Percentiles rank a stretch among this genome's conserved stretches.
Evolutionary conservation across 64 coral and sea anemone species (phyloP).

Genomic region (Pachyseris speciosa): DNA sequence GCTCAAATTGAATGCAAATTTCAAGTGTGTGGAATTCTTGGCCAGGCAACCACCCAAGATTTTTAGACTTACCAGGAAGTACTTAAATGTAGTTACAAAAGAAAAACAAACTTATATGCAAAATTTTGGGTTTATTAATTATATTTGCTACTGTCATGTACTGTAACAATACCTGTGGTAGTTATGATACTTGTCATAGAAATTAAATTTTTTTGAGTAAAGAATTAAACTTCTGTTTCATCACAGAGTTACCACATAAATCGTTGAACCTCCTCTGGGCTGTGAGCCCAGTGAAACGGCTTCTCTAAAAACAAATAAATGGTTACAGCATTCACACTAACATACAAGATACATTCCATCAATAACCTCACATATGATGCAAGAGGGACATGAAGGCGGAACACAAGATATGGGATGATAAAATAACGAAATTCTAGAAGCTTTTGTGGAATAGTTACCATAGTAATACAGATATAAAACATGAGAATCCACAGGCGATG

Average conservation of each 20-base stretch:
- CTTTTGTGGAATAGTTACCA: slow-evolving; percentile 83
- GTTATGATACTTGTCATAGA: no score
- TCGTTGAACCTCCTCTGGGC: slow-evolving; percentile 68
- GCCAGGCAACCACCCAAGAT: no score
- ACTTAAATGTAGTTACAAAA: no score
- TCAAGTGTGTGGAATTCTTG: no score
- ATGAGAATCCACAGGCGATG: slow-evolving; percentile 65
- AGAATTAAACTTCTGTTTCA: not conserved
- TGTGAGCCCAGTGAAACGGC: slow-evolving; percentile 74
- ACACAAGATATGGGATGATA: slow-evolving; percentile 89
- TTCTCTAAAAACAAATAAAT: slow-evolving; percentile 87
- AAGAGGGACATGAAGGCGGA: slow-evolving; percentile 77
- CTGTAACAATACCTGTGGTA: no score
- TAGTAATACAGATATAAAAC: slow-evolving; percentile 69
- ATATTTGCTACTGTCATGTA: no score
- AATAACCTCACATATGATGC: slow-evolving; percentile 53
- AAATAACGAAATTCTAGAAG: slow-evolving; percentile 92
- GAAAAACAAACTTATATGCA: no score
- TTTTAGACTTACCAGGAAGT: no score
- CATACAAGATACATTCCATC: slow-evolving; percentile 58
- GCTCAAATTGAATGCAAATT: no score
- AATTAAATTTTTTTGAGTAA: no score
- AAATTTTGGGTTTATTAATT: no score
- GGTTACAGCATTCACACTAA: slow-evolving; percentile 55
- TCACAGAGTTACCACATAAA: slow-evolving; percentile 76